Evolutionary conservation across 2,888 invertebrate genomes (phyloP), one percentile per base, ranked within the genome.

Genomic region (Tenthredo amoena): DNA sequence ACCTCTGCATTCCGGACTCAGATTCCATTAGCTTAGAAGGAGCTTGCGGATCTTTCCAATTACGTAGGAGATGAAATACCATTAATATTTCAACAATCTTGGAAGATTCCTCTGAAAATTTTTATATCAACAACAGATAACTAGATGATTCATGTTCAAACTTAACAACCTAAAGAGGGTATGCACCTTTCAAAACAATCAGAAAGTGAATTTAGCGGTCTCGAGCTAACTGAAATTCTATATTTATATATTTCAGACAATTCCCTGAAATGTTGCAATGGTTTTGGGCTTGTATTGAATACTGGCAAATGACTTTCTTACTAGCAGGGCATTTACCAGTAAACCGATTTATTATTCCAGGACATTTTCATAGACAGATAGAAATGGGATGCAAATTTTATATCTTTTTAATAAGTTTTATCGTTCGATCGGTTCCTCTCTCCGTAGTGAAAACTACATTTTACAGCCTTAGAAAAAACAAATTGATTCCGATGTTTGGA

Each of bases 31-130:
- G 47, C n/a, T 50, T 21, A 15, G 15, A 2, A 47, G 68, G n/a
- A 15, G 37, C 43, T 47, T 43, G 76, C 34, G 85, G 81, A 90
- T 74, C 31, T 89, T 89, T 12, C 87, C 85, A 31, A 91, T 87
- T 47, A 84, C 88, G 88, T 12, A 93, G 87, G 15, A 92, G 89
- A 87, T 94, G 94, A 87, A 92, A 93, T 4, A 94, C 93, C 84
- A 94, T 92, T 40, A 94, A 93, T 84, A 95, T 94, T 90, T 94
- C 94, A 18, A 94, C 94, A 91, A 93, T 94, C 50, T 93, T 90
- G 85, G 92, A 37, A 31, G 58, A 37, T 62, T 37, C 10, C 55
- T 87, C 90, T 89, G 55, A 18, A 82, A 87, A 21, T 40, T 47
- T 31, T 83, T 15, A 43, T 55, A 40, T 71, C 81, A n/a, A 86